A percentile compares a stretch with the other conserved stretches of the same genome.
phyloP scores from a whole-genome alignment of 92 coral and sea anemone species.

The Parazoanthus atlanticus region DNA sequence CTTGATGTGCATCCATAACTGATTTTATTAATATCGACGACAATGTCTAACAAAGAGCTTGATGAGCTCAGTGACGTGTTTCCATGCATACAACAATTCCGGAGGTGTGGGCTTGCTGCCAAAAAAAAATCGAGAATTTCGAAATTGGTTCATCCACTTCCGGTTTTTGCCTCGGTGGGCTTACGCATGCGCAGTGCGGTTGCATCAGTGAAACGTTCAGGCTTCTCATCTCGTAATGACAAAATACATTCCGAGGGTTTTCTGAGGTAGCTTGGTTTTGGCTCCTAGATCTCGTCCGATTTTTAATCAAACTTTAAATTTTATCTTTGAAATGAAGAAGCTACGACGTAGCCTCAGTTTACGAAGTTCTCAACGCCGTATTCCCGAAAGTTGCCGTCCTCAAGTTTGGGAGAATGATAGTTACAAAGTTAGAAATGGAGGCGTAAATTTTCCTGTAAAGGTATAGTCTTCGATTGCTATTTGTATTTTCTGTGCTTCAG shows the following conservation, averaged over 20 bases:
- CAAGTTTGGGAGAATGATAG: constrained; percentile 99
- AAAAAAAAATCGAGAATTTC: neutral
- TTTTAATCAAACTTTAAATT: constrained; percentile 28
- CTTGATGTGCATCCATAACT: neutral
- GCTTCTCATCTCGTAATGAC: constrained; percentile 40
- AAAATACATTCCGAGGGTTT: constrained; percentile 28
- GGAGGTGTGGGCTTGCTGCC: neutral
- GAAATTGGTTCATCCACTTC: constrained; percentile 10
- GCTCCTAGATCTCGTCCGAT: neutral
- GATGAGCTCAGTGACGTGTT: neutral
- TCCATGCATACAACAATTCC: neutral
- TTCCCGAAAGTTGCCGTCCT: constrained; percentile 96
- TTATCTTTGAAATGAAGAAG: constrained; percentile 72
- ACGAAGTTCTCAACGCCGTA: constrained; percentile 90
- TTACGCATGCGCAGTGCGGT: constrained; percentile 25
- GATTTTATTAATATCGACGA: neutral
- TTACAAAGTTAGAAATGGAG: constrained; percentile 98
- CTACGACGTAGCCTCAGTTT: constrained; percentile 90
- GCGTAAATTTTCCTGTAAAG: constrained; percentile 98
- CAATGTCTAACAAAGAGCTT: neutral
- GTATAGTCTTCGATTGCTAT: constrained; percentile 39
- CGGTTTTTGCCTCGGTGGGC: neutral
- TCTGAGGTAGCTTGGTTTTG: constrained; percentile 9
- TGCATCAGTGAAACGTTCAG: constrained; percentile 16
- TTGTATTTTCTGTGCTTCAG: neutral